Percentiles rank a stretch among this genome's conserved stretches.
These are phyloP conservation scores for Oligia strigilis DNA, from an alignment of 2,888 invertebrate species.

Conservation along the genomic window DNA sequence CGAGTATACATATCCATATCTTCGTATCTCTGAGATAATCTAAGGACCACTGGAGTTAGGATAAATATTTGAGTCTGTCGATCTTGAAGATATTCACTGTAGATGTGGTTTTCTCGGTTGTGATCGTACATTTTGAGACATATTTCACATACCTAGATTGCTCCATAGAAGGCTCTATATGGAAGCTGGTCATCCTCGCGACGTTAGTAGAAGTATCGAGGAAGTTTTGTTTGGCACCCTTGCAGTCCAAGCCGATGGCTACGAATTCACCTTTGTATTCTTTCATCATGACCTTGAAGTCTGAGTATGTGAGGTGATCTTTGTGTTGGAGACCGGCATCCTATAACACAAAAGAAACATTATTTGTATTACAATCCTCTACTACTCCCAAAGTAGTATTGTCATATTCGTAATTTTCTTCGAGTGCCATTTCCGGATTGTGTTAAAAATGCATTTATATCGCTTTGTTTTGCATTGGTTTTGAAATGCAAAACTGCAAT, in stretches of 20 bases:
- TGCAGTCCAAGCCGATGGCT: slow-evolving; percentile 98
- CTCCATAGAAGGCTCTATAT: slow-evolving; percentile 95
- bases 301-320: slow-evolving; percentile 96
- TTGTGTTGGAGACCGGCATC: slow-evolving; percentile 97
- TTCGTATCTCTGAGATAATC: background rate
- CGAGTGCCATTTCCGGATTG: background rate
- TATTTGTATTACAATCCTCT: background rate
- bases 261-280: slow-evolving; percentile 99
- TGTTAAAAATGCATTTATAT: background rate
- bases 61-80: background rate
- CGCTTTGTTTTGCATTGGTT: background rate
- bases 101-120: background rate
- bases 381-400: background rate
- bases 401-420: too few relatives aligned
- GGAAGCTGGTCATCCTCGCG: slow-evolving; percentile 98
- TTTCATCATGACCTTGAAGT: slow-evolving; percentile 98
- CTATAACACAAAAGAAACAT: slow-evolving; percentile 75
- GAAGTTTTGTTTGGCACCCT: slow-evolving; percentile 98
- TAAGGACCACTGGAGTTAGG: background rate
- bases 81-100: background rate
- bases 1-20: too few relatives aligned
- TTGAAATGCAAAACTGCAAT: background rate
- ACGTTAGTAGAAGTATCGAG: slow-evolving; percentile 98
- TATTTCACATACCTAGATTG: slow-evolving; percentile 85
- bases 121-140: background rate